Percentiles rank a stretch among this genome's conserved stretches.
Conservation (phyloP, 2,888 invertebrate species). For the Nomada fucata region DNA sequence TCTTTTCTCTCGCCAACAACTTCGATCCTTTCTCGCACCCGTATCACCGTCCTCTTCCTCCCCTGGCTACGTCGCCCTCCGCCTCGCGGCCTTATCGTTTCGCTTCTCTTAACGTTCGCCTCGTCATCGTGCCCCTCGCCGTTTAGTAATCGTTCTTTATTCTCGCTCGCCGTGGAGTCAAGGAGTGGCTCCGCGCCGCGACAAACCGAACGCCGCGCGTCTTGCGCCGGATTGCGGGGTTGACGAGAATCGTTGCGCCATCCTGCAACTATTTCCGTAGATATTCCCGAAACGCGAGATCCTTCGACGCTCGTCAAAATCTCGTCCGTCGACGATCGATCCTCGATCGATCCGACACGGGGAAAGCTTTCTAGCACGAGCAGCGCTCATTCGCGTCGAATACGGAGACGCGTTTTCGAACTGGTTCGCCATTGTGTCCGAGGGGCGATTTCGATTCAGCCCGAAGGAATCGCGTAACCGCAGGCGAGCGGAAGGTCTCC, state of each 20-base stretch:
- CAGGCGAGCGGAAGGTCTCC: slow-evolving; percentile 60
- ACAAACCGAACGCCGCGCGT: slow-evolving; percentile 28
- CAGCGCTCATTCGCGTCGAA: slow-evolving; percentile 1
- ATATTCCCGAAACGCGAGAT: background rate
- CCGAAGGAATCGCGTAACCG: slow-evolving; percentile 71
- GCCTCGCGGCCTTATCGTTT: slow-evolving; percentile 34
- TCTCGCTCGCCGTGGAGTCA: slow-evolving; percentile 31
- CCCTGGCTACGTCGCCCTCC: slow-evolving; percentile 1
- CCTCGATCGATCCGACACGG: no score
- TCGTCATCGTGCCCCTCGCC: slow-evolving; percentile 66
- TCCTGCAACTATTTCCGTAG: background rate
- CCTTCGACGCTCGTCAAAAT: background rate
- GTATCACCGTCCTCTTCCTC: background rate
- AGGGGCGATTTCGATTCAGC: slow-evolving; percentile 14
- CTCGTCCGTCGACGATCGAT: background rate
- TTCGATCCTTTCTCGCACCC: slow-evolving; percentile 29
- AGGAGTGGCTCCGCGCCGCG: slow-evolving; percentile 49
- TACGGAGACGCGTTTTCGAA: background rate
- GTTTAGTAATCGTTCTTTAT: slow-evolving; percentile 53
- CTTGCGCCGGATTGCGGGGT: background rate
- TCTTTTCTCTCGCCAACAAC: slow-evolving; percentile 47
- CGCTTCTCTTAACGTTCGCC: slow-evolving; percentile 58
- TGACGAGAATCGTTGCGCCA: background rate
- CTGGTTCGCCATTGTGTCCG: slow-evolving; percentile 32
- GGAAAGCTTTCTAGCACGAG: background rate